phyloP scores from a whole-genome alignment of 2,888 invertebrate genomes.

The Criorhina ranunculi region DNA sequence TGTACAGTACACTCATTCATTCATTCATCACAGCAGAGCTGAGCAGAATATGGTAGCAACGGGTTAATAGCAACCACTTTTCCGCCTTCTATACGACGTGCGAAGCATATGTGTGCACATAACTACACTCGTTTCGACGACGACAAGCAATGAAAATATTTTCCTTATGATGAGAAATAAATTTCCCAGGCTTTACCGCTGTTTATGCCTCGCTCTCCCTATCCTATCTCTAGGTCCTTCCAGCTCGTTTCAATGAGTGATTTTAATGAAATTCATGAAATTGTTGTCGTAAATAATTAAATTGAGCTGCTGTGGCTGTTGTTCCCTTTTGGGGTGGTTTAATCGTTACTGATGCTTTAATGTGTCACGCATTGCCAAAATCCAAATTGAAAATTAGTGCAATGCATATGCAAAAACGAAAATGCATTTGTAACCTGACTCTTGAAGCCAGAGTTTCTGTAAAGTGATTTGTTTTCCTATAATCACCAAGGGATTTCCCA shows the following conservation, averaged over 20 bases:
- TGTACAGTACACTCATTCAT: constrained; percentile 47
- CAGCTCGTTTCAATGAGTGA: constrained; percentile 77
- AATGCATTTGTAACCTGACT: neutral
- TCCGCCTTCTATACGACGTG: constrained; percentile 64
- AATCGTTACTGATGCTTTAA: constrained; percentile 56
- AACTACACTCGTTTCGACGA: constrained; percentile 49
- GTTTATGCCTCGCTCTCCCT: neutral
- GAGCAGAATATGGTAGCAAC: constrained; percentile 63
- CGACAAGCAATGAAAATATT: constrained; percentile 77
- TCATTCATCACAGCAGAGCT: constrained; percentile 50
- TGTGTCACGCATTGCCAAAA: constrained; percentile 63
- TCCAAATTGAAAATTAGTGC: constrained; percentile 66
- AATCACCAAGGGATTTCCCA: constrained; percentile 25
- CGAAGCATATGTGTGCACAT: constrained; percentile 51
- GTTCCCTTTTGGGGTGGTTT: constrained; percentile 32
- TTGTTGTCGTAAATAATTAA: constrained; percentile 82
- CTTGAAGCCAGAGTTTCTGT: neutral
- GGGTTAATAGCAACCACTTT: constrained; percentile 75
- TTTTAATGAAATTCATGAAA: constrained; percentile 82
- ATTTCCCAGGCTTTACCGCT: constrained; percentile 55
- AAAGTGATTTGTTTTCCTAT: constrained; percentile 35
- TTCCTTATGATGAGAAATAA: constrained; percentile 75
- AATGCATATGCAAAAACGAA: constrained; percentile 54
- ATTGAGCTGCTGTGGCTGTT: constrained; percentile 77
- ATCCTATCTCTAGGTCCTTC: constrained; percentile 22